phyloP scores from a whole-genome alignment of 2,797 vertebrate genomes.

The Propithecus perrieri region DNA sequence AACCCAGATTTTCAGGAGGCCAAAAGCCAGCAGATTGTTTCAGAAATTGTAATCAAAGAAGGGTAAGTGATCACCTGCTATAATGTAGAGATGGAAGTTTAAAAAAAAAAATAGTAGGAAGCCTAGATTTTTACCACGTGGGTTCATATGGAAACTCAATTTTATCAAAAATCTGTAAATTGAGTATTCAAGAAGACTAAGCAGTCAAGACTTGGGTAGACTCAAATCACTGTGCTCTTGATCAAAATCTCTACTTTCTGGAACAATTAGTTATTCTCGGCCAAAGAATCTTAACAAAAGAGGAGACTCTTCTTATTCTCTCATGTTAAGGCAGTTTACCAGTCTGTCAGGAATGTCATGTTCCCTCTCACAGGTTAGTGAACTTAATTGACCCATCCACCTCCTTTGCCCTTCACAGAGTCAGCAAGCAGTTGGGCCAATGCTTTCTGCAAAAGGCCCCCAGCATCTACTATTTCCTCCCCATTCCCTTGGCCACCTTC shows the following conservation, averaged over 20 bases:
- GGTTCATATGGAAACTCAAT: not conserved
- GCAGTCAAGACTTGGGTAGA: not conserved
- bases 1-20: not conserved
- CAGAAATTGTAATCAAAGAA: not conserved
- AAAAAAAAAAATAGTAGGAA: too few species aligned
- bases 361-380: too few species aligned
- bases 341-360: not conserved
- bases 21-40: not conserved
- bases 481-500: not conserved
- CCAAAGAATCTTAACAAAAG: not conserved
- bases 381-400: too few species aligned
- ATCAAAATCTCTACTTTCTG: not conserved
- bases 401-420: not conserved
- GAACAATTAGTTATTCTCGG: not conserved
- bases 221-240: not conserved
- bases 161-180: not conserved
- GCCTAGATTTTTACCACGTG: not conserved
- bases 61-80: fast-evolving
- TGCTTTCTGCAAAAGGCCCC: not conserved
- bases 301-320: not conserved
- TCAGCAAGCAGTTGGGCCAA: not conserved
- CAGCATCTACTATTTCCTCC: too few species aligned
- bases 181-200: not conserved
- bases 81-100: not conserved
- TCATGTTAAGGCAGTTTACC: fast-evolving